These are phyloP conservation scores for Nowickia ferox DNA, from an alignment of 2,888 invertebrate genomes.

Conservation along the genomic window DNA sequence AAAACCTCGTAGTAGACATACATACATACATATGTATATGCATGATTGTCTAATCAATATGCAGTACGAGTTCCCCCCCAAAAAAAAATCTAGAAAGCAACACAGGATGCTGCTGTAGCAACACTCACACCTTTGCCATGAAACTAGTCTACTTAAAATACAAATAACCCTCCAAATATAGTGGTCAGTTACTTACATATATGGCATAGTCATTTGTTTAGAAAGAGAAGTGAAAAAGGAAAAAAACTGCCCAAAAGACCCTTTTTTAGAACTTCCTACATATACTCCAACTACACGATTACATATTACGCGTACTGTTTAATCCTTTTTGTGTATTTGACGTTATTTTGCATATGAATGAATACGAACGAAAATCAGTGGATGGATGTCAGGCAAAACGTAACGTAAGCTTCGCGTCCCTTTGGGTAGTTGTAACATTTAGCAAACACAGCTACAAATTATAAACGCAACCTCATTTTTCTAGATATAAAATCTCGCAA, in stretches of 20 bases:
- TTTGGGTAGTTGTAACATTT: conserved; percentile 59
- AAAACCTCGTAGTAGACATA: conserved; percentile 3
- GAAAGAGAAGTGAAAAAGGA: neutral
- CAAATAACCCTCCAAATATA: conserved; percentile 53
- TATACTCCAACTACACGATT: neutral
- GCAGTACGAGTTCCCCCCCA: conserved; percentile 11
- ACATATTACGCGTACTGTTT: conserved; percentile 60
- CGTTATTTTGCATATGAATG: conserved; percentile 66
- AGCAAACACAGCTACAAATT: conserved; percentile 20
- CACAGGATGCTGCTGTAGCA: conserved; percentile 25
- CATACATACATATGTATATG: neutral
- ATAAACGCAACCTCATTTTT: conserved; percentile 15
- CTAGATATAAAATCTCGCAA: conserved; percentile 32
- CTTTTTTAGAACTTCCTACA: conserved; percentile 44
- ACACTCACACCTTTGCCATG: conserved; percentile 16
- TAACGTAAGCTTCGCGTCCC: conserved; percentile 63
- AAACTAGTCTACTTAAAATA: conserved; percentile 50
- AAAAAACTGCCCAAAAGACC: conserved; percentile 42
- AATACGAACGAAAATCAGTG: conserved; percentile 31
- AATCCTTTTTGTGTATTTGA: conserved; percentile 67
- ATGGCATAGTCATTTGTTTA: conserved; percentile 36
- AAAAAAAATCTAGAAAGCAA: conserved; percentile 41
- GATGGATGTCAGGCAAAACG: neutral
- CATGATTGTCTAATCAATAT: conserved; percentile 63
- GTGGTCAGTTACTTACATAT: conserved; percentile 58